Evolutionary conservation across 2,797 vertebrate species (phyloP).

Genomic region (Poeciliopsis gracilis): DNA sequence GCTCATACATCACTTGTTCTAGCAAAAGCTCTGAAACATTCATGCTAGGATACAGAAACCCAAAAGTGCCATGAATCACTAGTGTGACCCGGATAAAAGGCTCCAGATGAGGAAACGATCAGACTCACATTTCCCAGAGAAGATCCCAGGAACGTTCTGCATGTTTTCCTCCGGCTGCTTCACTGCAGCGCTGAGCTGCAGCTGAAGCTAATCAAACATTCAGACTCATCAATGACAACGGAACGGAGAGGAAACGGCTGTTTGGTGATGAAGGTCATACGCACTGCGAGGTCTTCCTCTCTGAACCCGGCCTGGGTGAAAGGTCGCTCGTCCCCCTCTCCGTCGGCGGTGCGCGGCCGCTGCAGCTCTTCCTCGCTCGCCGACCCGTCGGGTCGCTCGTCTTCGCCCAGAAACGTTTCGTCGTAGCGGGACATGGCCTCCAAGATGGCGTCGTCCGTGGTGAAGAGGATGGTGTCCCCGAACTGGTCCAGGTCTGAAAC

Average conservation of each 20-base stretch:
- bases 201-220: constrained; percentile 71
- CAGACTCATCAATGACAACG: background rate
- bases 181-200: constrained; percentile 58
- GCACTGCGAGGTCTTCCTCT: constrained; percentile 76
- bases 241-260: background rate
- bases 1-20: too few relatives aligned
- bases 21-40: background rate
- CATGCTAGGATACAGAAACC: background rate
- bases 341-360: constrained; percentile 90
- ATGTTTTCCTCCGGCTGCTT: constrained; percentile 59
- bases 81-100: too few relatives aligned
- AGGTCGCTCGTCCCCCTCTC: constrained; percentile 89
- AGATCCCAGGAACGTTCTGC: constrained; percentile 83
- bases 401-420: constrained; percentile 83
- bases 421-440: constrained; percentile 93
- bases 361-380: constrained; percentile 84
- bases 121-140: constrained; percentile 88
- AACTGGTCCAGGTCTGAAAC: constrained; percentile 92
- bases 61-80: background rate
- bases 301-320: constrained; percentile 89
- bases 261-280: background rate
- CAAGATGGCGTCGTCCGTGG: constrained; percentile 93
- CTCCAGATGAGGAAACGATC: background rate
- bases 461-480: constrained; percentile 97
- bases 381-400: constrained; percentile 66